phyloP scores from a whole-genome alignment of 2,888 invertebrate species.

The Ophion ellenae region DNA sequence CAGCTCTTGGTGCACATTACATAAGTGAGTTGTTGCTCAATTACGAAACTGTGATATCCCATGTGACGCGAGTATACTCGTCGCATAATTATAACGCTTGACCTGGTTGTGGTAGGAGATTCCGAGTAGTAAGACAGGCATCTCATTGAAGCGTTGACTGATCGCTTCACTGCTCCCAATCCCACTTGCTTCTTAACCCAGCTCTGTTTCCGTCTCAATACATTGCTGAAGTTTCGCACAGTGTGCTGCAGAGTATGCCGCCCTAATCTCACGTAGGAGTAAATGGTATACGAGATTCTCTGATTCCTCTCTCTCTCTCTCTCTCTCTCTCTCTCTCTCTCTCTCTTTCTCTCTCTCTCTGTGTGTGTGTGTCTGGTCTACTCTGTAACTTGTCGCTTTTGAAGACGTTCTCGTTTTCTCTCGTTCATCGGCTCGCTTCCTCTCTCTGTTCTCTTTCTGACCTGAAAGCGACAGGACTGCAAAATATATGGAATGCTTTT shows the following conservation, averaged over 20 bases:
- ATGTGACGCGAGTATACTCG: not conserved
- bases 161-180: conserved; percentile 18
- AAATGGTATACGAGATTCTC: conserved; percentile 17
- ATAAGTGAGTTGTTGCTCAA: not conserved
- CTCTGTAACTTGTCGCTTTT: conserved; percentile 41
- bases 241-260: not conserved
- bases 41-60: not conserved
- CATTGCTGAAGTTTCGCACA: conserved; percentile 2
- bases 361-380: not conserved
- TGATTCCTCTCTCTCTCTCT: not conserved
- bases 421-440: not conserved
- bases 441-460: conserved; percentile 7
- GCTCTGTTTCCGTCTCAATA: conserved; percentile 13
- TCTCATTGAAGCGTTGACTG: conserved; percentile 3
- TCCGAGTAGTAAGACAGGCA: not conserved
- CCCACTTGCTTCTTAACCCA: not conserved
- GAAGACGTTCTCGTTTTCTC: conserved; percentile 1
- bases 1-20: not conserved
- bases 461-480: conserved; percentile 22
- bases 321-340: not conserved
- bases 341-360: too few species aligned
- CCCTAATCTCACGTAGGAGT: not conserved
- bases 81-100: conserved; percentile 18
- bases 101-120: not conserved
- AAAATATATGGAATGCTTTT: conserved; percentile 31